A percentile compares a stretch with the other conserved stretches of the same genome.
Conservation (phyloP, 2,113 vertebrate genomes). For the Pseudorectes ferrugineus region DNA sequence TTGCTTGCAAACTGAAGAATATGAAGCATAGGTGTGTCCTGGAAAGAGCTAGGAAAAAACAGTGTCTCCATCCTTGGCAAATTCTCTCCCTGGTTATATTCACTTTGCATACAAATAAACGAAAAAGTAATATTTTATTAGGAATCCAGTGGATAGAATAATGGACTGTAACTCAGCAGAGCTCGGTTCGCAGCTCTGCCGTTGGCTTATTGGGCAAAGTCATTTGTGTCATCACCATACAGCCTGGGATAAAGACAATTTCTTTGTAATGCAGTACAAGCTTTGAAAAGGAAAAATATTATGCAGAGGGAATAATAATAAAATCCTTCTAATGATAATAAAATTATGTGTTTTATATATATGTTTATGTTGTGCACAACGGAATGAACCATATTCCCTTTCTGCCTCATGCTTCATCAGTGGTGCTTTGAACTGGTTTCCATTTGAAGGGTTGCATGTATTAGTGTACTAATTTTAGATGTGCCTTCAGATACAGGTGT, state of each 20-base stretch:
- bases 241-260: neutral
- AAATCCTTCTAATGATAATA: neutral
- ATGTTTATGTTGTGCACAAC: neutral
- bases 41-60: neutral
- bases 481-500: neutral
- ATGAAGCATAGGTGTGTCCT: neutral
- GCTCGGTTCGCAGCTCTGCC: neutral
- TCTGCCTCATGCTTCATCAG: neutral
- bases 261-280: neutral
- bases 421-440: neutral
- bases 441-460: neutral
- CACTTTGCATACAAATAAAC: conserved; percentile 22
- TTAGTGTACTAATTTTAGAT: neutral
- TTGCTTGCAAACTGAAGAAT: neutral
- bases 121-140: conserved; percentile 27
- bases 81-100: neutral
- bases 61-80: neutral
- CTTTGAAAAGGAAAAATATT: neutral
- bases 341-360: neutral
- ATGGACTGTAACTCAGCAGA: conserved; percentile 44
- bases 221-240: neutral
- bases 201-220: neutral
- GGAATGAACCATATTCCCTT: neutral
- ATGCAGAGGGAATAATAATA: neutral
- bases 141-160: conserved; percentile 47